phyloP scores from a whole-genome alignment of 2,113 vertebrate genomes.

The Psettodes erumei region DNA sequence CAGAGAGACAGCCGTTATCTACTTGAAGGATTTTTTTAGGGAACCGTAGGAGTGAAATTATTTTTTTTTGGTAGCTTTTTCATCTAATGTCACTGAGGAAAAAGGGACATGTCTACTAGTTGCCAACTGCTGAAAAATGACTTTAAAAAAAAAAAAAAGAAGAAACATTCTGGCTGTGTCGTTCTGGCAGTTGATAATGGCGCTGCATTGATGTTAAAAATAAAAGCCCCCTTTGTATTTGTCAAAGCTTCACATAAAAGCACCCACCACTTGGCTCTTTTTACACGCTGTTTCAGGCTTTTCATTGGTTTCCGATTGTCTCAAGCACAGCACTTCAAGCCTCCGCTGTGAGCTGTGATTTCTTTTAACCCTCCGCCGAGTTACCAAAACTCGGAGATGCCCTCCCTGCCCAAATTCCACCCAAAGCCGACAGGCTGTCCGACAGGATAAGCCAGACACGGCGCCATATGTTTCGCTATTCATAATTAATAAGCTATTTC shows the following conservation, averaged over 20 bases:
- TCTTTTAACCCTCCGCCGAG: not conserved
- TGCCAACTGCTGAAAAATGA: no score
- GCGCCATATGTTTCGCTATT: slow-evolving; percentile 45
- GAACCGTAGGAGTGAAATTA: not conserved
- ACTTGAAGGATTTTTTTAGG: not conserved
- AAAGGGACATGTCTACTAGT: not conserved
- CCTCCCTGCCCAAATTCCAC: slow-evolving; percentile 1
- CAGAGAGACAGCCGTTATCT: not conserved
- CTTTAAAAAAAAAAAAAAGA: not conserved
- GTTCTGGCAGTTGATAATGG: slow-evolving; percentile 15
- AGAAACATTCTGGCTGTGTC: not conserved
- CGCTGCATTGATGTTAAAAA: slow-evolving; percentile 7
- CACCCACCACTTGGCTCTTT: not conserved
- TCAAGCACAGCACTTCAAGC: not conserved
- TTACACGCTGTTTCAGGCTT: slow-evolving; percentile 10
- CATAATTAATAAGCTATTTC: slow-evolving; percentile 57
- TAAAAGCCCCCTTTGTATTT: slow-evolving; percentile 9
- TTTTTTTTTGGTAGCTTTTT: not conserved
- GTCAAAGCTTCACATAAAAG: slow-evolving; percentile 18
- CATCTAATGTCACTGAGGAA: not conserved
- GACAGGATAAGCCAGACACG: slow-evolving; percentile 40
- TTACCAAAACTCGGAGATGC: not conserved
- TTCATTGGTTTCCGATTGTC: not conserved
- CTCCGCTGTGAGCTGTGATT: not conserved
- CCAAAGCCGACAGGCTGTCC: slow-evolving; percentile 24